A percentile compares a stretch with the other conserved stretches of the same genome.
Evolutionary conservation across 92 coral and sea anemone genomes (phyloP).

Genomic region (Epizoanthus scotinus): DNA sequence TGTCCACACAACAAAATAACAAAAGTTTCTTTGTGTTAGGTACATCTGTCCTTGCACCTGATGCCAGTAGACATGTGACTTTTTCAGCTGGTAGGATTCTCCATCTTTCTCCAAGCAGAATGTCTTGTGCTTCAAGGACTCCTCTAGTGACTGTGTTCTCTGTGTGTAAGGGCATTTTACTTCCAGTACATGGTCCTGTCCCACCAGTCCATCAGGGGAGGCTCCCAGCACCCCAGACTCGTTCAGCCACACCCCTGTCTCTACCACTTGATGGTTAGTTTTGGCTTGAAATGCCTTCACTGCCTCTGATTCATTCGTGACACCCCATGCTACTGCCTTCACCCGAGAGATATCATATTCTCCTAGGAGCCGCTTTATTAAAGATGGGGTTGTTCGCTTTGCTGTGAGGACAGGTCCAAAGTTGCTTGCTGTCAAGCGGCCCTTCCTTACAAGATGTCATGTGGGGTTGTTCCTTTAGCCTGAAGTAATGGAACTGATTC

Average conservation of each 20-base stretch:
- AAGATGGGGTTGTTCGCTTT: no score
- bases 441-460: conserved; percentile 28
- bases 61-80: conserved; percentile 54
- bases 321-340: conserved; percentile 1
- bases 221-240: conserved; percentile 12
- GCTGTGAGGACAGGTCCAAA: conserved; percentile 5
- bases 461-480: background rate
- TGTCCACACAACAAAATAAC: conserved; percentile 53
- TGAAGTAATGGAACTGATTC: background rate
- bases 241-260: conserved; percentile 60
- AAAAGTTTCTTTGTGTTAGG: conserved; percentile 31
- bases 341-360: no score
- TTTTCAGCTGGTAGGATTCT: conserved; percentile 2
- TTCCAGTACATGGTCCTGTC: conserved; percentile 42
- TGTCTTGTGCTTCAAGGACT: no score
- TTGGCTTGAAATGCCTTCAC: conserved; percentile 34
- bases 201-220: conserved; percentile 51
- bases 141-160: background rate
- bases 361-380: no score
- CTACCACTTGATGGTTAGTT: conserved; percentile 25
- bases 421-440: conserved; percentile 16
- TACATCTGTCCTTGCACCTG: conserved; percentile 57
- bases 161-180: conserved; percentile 56
- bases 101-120: background rate
- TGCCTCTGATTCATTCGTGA: conserved; percentile 48